Conservation (phyloP, 1,140 invertebrate genomes). For the Teleogryllus occipitalis region DNA sequence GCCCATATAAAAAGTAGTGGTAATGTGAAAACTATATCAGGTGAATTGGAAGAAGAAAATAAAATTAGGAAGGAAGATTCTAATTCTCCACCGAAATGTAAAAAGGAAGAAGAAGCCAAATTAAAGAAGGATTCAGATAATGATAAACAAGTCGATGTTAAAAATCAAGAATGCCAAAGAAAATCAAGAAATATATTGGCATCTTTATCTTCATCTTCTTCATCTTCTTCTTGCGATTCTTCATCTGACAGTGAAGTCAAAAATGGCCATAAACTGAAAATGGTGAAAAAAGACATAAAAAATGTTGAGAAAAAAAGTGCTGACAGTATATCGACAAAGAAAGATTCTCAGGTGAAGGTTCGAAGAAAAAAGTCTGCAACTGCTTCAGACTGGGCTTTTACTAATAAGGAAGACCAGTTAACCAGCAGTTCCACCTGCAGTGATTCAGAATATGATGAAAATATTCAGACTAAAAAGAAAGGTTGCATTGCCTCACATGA, state of each 20-base stretch:
- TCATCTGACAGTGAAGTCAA: conserved; percentile 37
- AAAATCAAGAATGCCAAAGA: conserved; percentile 21
- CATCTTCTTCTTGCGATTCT: conserved; percentile 34
- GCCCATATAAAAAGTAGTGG: conserved; percentile 75
- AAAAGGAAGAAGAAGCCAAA: conserved; percentile 28
- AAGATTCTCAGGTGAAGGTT: not conserved
- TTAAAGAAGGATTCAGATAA: conserved; percentile 23
- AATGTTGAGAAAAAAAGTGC: conserved; percentile 9
- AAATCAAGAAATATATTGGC: not conserved
- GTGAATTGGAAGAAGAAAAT: conserved; percentile 27
- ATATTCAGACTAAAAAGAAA: conserved; percentile 35
- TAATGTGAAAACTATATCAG: conserved; percentile 44
- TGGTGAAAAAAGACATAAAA: conserved; percentile 24
- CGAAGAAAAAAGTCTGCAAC: conserved; percentile 19
- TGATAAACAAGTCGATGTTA: conserved; percentile 19
- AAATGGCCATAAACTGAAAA: conserved; percentile 25
- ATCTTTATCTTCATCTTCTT: conserved; percentile 34
- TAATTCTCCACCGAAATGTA: conserved; percentile 27
- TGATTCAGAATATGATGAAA: conserved; percentile 28
- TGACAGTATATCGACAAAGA: not conserved
- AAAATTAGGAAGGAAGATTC: conserved; percentile 36
- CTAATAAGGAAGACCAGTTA: conserved; percentile 45
- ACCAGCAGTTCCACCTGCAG: conserved; percentile 31
- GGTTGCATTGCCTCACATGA: not conserved
- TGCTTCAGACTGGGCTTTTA: conserved; percentile 45